Evolutionary conservation across 1,140 invertebrate species (phyloP).

Genomic region (Camponotus floridanus): DNA sequence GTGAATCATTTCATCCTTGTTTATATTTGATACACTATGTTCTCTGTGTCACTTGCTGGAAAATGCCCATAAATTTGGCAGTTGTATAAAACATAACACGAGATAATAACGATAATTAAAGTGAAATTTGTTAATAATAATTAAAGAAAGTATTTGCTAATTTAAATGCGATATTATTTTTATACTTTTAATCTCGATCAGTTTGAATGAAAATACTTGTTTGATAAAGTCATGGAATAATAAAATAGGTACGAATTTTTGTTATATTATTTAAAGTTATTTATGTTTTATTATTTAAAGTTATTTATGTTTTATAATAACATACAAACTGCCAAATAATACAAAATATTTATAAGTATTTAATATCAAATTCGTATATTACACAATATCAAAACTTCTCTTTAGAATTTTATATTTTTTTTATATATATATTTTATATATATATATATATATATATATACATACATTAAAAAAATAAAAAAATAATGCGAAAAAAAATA

Average conservation of each 20-base stretch:
- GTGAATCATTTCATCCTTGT: too few relatives aligned
- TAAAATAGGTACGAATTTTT: neutral
- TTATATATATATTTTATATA: too few relatives aligned
- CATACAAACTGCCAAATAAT: too few relatives aligned
- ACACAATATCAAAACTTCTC: neutral
- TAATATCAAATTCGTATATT: neutral
- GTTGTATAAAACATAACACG: neutral
- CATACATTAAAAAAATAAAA: too few relatives aligned
- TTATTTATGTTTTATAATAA: too few relatives aligned
- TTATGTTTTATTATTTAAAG: neutral
- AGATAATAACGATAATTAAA: neutral
- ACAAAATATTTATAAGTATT: neutral
- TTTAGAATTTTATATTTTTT: neutral
- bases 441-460: too few relatives aligned
- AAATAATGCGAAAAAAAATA: too few relatives aligned
- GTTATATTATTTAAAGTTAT: neutral
- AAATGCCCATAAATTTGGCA: neutral
- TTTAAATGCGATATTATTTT: slow-evolving; percentile 7
- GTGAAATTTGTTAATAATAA: neutral
- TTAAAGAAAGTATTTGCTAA: neutral
- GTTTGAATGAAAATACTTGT: neutral
- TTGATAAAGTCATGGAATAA: neutral
- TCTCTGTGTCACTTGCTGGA: too few relatives aligned
- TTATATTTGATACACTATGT: too few relatives aligned
- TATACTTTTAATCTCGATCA: neutral